Conservation (phyloP, 2,888 invertebrate genomes). For the Unio pictorum region DNA sequence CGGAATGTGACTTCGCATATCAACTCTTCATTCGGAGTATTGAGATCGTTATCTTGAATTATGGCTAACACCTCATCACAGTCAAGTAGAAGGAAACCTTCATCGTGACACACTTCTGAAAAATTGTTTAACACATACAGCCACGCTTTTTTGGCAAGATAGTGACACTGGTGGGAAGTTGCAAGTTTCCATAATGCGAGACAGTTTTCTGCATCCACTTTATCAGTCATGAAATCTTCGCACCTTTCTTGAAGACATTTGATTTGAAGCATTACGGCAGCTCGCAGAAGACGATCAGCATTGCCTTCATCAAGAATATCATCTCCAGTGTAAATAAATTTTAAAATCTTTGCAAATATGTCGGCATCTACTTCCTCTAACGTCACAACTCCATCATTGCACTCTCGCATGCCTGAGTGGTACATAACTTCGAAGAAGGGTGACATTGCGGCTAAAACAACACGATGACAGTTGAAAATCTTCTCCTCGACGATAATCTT, state of each 20-base stretch:
- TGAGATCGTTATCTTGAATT: constrained; percentile 85
- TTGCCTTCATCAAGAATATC: constrained; percentile 84
- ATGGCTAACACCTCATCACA: constrained; percentile 83
- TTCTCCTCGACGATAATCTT: constrained; percentile 46
- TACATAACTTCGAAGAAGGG: constrained; percentile 61
- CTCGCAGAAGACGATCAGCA: constrained; percentile 80
- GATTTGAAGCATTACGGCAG: constrained; percentile 89
- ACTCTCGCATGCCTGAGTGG: constrained; percentile 50
- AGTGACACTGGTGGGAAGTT: constrained; percentile 80
- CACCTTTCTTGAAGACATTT: constrained; percentile 85
- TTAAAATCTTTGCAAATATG: constrained; percentile 83
- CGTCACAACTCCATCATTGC: constrained; percentile 43
- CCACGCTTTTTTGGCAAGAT: constrained; percentile 80
- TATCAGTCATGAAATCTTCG: constrained; percentile 81
- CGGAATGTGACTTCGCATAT: constrained; percentile 82
- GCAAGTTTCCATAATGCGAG: constrained; percentile 88
- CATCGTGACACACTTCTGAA: constrained; percentile 42
- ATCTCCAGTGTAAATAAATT: constrained; percentile 87
- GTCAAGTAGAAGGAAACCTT: constrained; percentile 74
- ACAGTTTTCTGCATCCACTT: constrained; percentile 84
- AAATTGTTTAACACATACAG: constrained; percentile 77
- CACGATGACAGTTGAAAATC: constrained; percentile 54
- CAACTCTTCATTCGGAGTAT: constrained; percentile 87
- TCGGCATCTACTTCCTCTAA: constrained; percentile 76
- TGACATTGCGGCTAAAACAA: constrained; percentile 58